Base-by-base conservation (phyloP, 2,113 vertebrate species). In the Lepisosteus osseus region DNA sequence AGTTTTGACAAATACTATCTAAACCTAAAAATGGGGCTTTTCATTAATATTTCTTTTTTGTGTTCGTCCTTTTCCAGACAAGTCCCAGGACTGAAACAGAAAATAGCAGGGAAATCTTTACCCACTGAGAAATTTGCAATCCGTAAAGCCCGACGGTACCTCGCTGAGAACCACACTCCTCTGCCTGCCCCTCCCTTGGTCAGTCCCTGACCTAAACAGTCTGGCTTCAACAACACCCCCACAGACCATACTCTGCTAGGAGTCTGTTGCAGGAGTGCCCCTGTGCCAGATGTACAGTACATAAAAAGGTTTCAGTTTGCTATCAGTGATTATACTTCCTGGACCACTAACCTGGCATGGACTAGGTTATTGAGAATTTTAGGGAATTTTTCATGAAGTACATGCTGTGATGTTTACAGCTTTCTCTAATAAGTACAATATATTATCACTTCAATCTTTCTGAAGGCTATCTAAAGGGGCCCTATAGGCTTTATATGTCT, bases 101-200 rank as follows among this genome's bases (percentile, higher is more conserved):
- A 99, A 90, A 98, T 99, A 72, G 97, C 97, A n/a, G 97, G 97
- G 68, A 98, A 99, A 78, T 99, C 97, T 75, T 86, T 99, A 72
- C 97, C 97, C 61, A 99, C 97, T 0, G 97, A 99, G 83, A 99
- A 99, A 89, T 99, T 99, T 90, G 97, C 96, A 2, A 97, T 98
- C 85, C 90, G 95, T 69, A 99, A 99, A 84, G 94, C 96, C 6
- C 92, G 96, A 3, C 92, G 96, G 8, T 99, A 99, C 74, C 90
- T 96, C 59, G 83, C 87, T 57, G 86, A 95, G 75, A 93, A 90
- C n/a, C 93, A 93, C 0, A 0, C 95, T 82, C 87, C 93, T 61
- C 88, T 98, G 78, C 94, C 95, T 51, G 89, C 94, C 68, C 93
- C 97, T 67, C 93, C 95, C 68, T 88, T 99, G 96, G 97, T 98